A percentile compares a stretch with the other conserved stretches of the same genome.
These are phyloP conservation scores for Trilocha varians DNA, from an alignment of 2,888 invertebrate species.

Conservation along the genomic window DNA sequence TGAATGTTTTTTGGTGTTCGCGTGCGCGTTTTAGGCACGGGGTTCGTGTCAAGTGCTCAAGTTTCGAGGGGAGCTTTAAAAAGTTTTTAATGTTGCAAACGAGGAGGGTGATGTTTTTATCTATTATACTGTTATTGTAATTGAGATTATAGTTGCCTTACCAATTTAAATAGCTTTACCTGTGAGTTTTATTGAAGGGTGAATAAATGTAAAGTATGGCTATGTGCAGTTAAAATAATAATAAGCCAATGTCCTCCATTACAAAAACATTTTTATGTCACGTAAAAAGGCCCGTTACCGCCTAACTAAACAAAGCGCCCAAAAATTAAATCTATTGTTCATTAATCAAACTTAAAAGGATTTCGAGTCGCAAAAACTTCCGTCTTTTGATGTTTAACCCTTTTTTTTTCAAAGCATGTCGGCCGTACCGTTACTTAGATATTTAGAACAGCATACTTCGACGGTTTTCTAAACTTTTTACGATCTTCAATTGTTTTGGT, in stretches of 20 bases:
- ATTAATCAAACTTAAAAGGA: slow-evolving; percentile 62
- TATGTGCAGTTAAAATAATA: too few species aligned
- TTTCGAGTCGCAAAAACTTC: slow-evolving; percentile 47
- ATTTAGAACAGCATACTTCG: slow-evolving; percentile 55
- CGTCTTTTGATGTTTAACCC: slow-evolving; percentile 45
- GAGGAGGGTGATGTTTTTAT: neutral
- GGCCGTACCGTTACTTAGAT: slow-evolving; percentile 45
- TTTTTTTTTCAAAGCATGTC: slow-evolving; percentile 41
- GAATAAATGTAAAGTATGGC: too few species aligned
- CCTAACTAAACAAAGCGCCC: slow-evolving; percentile 38
- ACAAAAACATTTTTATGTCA: too few species aligned
- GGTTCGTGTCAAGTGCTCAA: slow-evolving; percentile 37
- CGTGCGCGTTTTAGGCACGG: slow-evolving; percentile 33
- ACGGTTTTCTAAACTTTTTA: slow-evolving; percentile 57
- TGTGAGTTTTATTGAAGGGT: too few species aligned
- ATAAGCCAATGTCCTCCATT: too few species aligned
- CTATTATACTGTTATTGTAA: too few species aligned
- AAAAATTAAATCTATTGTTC: slow-evolving; percentile 54
- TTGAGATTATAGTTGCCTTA: too few species aligned
- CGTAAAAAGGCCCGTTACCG: slow-evolving; percentile 31
- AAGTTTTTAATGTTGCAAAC: slow-evolving; percentile 9
- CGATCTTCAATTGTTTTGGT: slow-evolving; percentile 36
- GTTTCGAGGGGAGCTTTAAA: slow-evolving; percentile 22
- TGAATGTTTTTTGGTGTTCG: slow-evolving; percentile 57
- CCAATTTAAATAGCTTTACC: too few species aligned